phyloP scores from a whole-genome alignment of 2,888 invertebrate genomes.

The Meta bourneti region DNA sequence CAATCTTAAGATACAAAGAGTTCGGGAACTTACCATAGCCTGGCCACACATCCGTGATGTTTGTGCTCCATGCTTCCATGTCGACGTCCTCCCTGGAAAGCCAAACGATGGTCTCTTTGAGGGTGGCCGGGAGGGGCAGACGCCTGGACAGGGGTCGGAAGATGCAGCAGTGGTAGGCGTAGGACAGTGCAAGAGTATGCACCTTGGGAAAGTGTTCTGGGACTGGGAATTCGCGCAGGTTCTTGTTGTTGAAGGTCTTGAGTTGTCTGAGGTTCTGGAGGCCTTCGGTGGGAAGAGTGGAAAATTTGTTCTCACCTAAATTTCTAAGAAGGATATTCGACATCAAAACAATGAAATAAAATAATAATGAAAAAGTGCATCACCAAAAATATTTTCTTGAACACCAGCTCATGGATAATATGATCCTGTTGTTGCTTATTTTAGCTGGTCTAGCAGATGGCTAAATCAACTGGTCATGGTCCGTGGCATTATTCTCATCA shows the following conservation, averaged over 20 bases:
- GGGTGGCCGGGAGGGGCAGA: constrained; percentile 55
- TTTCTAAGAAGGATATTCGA: constrained; percentile 85
- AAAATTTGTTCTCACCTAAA: constrained; percentile 93
- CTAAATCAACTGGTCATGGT: too few species aligned
- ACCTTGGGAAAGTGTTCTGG: constrained; percentile 93
- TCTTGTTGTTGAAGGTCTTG: constrained; percentile 95
- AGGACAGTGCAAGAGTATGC: constrained; percentile 91
- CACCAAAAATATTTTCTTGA: too few species aligned
- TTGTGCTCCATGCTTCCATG: constrained; percentile 77
- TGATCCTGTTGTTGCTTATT: too few species aligned
- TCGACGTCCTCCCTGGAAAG: constrained; percentile 76
- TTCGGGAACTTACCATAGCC: constrained; percentile 64
- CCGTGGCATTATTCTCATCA: too few species aligned
- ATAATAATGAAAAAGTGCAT: not conserved
- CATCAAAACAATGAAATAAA: not conserved
- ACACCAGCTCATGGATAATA: too few species aligned
- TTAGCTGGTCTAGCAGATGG: too few species aligned
- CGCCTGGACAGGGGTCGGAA: constrained; percentile 84
- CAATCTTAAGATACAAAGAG: too few species aligned
- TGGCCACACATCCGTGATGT: constrained; percentile 90
- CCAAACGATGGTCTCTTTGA: constrained; percentile 78
- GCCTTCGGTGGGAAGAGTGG: constrained; percentile 90
- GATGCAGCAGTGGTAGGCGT: constrained; percentile 98
- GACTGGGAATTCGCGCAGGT: constrained; percentile 91
- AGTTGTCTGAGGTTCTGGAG: constrained; percentile 89